Evolutionary conservation across 2,113 vertebrate genomes (phyloP).

Genomic region (Scomber japonicus): DNA sequence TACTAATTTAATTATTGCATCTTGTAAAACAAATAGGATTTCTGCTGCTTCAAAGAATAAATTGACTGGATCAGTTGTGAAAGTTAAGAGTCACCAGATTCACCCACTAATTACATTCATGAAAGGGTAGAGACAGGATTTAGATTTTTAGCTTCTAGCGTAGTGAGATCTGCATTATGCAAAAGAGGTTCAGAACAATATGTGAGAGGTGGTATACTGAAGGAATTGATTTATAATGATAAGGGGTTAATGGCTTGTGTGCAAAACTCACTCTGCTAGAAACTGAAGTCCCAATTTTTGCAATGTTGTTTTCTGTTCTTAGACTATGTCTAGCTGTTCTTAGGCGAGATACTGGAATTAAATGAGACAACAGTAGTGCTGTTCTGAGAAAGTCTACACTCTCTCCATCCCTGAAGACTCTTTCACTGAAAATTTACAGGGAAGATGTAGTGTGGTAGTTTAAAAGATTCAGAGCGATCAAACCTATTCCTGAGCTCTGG

Average conservation of each 20-base stretch:
- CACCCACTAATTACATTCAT: slow-evolving; percentile 50
- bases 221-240: slow-evolving; percentile 47
- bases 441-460: slow-evolving; percentile 29
- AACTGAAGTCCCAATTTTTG: not conserved
- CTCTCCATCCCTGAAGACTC: slow-evolving; percentile 17
- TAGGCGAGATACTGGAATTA: slow-evolving; percentile 23
- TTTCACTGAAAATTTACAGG: slow-evolving; percentile 31
- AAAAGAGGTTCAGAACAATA: slow-evolving; percentile 36
- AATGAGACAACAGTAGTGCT: slow-evolving; percentile 18
- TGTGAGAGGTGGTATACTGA: slow-evolving; percentile 23
- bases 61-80: slow-evolving; percentile 56
- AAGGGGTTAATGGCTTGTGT: slow-evolving; percentile 29
- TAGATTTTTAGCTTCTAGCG: slow-evolving; percentile 42
- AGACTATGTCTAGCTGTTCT: slow-evolving; percentile 14
- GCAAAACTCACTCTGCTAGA: slow-evolving; percentile 21
- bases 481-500: slow-evolving; percentile 43
- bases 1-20: slow-evolving; percentile 52
- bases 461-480: slow-evolving; percentile 38
- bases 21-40: slow-evolving; percentile 44
- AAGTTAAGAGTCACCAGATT: slow-evolving; percentile 49
- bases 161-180: slow-evolving; percentile 33
- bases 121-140: slow-evolving; percentile 35
- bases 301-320: slow-evolving; percentile 9
- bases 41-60: slow-evolving; percentile 41
- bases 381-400: not conserved